Evolutionary conservation across 1,140 invertebrate genomes (phyloP), one percentile per base, ranked within the genome.

Genomic region (Andrena cerasifolii): DNA sequence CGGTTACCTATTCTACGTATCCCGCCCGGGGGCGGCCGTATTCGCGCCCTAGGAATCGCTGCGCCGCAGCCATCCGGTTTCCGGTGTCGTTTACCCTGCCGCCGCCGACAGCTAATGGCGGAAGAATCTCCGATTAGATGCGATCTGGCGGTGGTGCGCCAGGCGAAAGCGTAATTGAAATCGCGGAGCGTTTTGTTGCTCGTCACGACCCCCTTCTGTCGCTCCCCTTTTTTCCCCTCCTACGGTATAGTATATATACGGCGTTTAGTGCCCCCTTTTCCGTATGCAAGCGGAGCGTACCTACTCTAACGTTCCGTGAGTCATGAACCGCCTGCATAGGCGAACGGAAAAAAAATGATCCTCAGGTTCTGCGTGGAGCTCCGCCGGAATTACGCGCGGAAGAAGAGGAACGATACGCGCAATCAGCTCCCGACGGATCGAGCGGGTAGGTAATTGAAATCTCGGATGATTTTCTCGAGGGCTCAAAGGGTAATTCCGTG

Each of bases 1-100:
- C 26, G 21, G 54, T 47, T 31, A 49, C 59, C 53, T 71, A 66
- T 81, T 79, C 67, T 81, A 51, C 36, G 79, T 49, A 56, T 53
- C 79, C 65, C 76, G 61, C 58, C 56, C 62, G 31, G 43, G 51
- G 40, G 36, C 21, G 36, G 28, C 51, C 49, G 56, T 40, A 40
- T 40, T 40, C 10, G 47, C 78, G 77, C 68, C 82, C 47, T 54
- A 65, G 82, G 73, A 84, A 84, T 84, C 47, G 82, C 36, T 40
- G 10, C 79, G 21, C 33, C 72, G 63, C 43, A 77, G 78, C 45
- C 79, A 77, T 85, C 82, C 82, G 78, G 76, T 83, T 85, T 84
- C 82, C 83, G 82, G 83, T 84, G 68, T 78, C 83, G 78, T 66
- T 84, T 84, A 78, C 79, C 65, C 58, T 58, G 28, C 51, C n/a